A percentile compares a stretch with the other conserved stretches of the same genome.
phyloP scores from a whole-genome alignment of 64 coral and sea anemone species.

The Astreopora myriophthalma region DNA sequence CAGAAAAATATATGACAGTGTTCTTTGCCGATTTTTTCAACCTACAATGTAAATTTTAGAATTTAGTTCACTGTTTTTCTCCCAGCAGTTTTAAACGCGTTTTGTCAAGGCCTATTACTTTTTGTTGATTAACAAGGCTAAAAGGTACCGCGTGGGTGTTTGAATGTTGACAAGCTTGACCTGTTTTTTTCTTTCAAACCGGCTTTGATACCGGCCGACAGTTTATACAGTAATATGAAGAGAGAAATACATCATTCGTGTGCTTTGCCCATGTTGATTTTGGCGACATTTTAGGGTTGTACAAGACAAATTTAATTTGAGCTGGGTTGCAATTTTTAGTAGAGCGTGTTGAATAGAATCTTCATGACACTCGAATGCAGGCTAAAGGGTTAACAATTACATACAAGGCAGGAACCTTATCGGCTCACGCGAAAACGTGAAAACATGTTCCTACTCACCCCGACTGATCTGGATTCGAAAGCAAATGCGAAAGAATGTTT shows the following conservation, averaged over 20 bases:
- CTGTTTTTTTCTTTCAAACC: background rate
- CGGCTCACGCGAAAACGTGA: background rate
- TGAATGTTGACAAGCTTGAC: background rate
- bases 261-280: background rate
- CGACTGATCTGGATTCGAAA: background rate
- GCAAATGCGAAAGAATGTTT: background rate
- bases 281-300: background rate
- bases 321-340: background rate
- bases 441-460: constrained; percentile 12
- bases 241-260: background rate
- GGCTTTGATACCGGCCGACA: background rate
- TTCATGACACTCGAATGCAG: background rate
- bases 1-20: too few relatives aligned
- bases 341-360: background rate
- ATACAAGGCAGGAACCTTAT: background rate
- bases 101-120: background rate
- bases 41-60: too few relatives aligned
- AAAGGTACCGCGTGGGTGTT: background rate
- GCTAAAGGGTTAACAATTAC: background rate
- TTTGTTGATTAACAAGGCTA: constrained; percentile 23
- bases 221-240: background rate
- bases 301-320: background rate
- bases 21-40: too few relatives aligned
- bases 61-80: background rate
- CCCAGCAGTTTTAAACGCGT: background rate